phyloP scores from a whole-genome alignment of 1,140 invertebrate species.

The Idris sp. region DNA sequence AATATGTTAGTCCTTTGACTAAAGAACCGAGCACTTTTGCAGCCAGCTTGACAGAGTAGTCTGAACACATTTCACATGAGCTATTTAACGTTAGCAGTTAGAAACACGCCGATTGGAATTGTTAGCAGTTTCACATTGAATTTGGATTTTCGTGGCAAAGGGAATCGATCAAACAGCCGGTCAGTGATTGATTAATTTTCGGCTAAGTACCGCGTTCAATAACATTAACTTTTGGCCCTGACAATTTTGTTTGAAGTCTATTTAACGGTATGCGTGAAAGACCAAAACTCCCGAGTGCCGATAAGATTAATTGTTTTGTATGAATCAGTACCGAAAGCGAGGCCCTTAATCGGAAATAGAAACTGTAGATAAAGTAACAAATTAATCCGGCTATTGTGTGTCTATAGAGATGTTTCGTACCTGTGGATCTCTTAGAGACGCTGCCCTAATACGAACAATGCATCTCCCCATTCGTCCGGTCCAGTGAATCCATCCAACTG shows the following conservation, averaged over 20 bases:
- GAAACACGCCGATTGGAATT: constrained; percentile 27
- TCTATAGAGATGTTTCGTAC: constrained; percentile 61
- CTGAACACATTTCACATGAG: constrained; percentile 24
- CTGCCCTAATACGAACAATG: constrained; percentile 66
- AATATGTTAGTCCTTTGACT: constrained; percentile 13
- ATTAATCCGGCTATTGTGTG: constrained; percentile 46
- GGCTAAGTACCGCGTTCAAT: too few species aligned
- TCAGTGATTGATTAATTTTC: too few species aligned
- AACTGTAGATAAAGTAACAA: constrained; percentile 55
- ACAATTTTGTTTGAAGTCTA: not conserved
- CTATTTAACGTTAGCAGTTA: constrained; percentile 27
- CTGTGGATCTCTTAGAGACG: constrained; percentile 70
- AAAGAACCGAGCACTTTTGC: constrained; percentile 30
- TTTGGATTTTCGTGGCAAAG: not conserved
- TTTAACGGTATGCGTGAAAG: not conserved
- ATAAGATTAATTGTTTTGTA: constrained; percentile 31
- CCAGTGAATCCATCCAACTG: constrained; percentile 72
- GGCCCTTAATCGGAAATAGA: constrained; percentile 38
- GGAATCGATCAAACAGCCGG: too few species aligned
- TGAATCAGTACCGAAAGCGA: constrained; percentile 15
- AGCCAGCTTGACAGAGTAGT: not conserved
- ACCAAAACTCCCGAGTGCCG: not conserved
- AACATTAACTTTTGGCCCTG: too few species aligned
- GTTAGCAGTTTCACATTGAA: constrained; percentile 13
- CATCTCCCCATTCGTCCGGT: constrained; percentile 73